phyloP scores from a whole-genome alignment of 1,140 invertebrate species.

The Cotesia chilonis region DNA sequence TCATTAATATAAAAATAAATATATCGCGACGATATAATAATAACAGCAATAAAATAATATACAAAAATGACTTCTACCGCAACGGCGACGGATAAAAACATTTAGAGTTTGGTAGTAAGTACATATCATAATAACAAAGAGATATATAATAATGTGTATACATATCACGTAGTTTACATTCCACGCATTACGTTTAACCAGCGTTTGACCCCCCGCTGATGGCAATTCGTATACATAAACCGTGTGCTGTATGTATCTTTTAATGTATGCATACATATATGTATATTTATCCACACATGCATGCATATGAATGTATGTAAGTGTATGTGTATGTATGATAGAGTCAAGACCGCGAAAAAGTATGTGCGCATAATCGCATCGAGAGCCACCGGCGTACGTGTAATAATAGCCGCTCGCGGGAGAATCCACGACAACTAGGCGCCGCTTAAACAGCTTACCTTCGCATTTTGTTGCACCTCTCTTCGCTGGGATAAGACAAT shows the following conservation, averaged over 20 bases:
- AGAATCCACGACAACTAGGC: constrained; percentile 34
- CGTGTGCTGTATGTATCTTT: neutral
- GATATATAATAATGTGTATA: constrained; percentile 6
- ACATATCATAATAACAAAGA: neutral
- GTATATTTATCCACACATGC: neutral
- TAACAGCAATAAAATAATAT: too few relatives aligned
- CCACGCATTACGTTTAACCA: constrained; percentile 17
- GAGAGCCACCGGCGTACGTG: constrained; percentile 29
- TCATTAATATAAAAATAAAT: too few relatives aligned
- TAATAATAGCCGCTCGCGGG: constrained; percentile 38
- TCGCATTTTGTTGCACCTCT: constrained; percentile 69
- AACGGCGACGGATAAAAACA: neutral
- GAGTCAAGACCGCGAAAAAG: neutral
- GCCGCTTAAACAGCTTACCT: constrained; percentile 66
- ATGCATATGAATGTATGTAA: neutral
- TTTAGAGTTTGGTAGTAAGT: neutral
- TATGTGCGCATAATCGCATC: constrained; percentile 15
- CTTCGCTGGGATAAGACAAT: constrained; percentile 74
- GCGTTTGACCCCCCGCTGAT: constrained; percentile 19
- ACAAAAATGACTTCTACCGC: too few relatives aligned
- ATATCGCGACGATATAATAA: too few relatives aligned
- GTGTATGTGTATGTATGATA: too few relatives aligned
- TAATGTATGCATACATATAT: neutral
- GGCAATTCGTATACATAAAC: constrained; percentile 18
- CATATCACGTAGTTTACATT: constrained; percentile 15